Base-by-base conservation (phyloP, 2,888 invertebrate species). In the Trichacis sp. region DNA sequence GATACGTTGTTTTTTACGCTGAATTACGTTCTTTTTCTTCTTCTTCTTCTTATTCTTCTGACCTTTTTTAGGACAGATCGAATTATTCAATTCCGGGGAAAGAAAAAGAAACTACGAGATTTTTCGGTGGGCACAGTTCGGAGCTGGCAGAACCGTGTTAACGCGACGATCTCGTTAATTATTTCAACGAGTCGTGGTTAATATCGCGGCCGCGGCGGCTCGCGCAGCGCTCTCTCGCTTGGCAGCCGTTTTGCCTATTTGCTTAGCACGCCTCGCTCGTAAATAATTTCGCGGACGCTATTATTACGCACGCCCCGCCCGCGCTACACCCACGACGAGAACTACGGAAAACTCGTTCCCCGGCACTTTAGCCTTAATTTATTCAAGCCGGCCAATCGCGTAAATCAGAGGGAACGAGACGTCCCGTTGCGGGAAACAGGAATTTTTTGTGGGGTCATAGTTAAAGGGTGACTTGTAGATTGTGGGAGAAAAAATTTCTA, bases 221-320 rank as follows among this genome's bases (percentile, higher is more conserved):
- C 72, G 76, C 75, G 64, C 73, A 68, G 75, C 76, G 78, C 76
- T 78, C 80, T 78, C 76, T 78, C 80, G 78, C 76, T 78, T 82
- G 80, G 77, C 81, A 81, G 78, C 79, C 77, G 79, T 76, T 79
- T 80, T 78, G 74, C 77, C 77, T 81, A 82, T 82, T 82, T 80
- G 77, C 79, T 77, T 71, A 77, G 74, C 80, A 78, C 79, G 78
- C 77, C 75, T 73, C 72, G 67, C 73, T 73, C 82, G 77, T 83
- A 83, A 83, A 83, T 83, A 81, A 81, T 80, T 78, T 80, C 70
- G 76, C 77, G 77, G 76, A n/a, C 77, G 77, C 77, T 77, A 72
- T 75, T 76, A 76, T 76, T 80, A 80, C 76, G 78, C 76, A 8
- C 77, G 76, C 74, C 69, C 76, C 69, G 74, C 69, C 76, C 77